Conservation (phyloP, 2,113 vertebrate genomes). For the Meleagris gallopavo region DNA sequence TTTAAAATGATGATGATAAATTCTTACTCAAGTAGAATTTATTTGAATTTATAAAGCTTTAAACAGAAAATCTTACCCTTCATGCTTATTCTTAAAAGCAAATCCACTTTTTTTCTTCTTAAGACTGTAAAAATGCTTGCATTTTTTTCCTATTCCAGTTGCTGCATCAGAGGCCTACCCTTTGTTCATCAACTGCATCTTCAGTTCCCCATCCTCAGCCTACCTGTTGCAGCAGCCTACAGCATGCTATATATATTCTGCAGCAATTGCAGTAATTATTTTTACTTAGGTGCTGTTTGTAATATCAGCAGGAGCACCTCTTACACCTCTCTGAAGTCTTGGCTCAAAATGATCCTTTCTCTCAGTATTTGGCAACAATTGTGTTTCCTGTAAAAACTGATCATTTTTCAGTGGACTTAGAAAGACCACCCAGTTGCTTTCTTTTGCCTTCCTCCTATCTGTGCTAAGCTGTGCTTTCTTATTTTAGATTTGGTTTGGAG, state of each 20-base stretch:
- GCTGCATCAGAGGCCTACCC: neutral
- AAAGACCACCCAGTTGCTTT: neutral
- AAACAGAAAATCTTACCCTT: neutral
- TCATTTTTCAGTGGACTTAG: neutral
- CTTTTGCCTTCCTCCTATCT: accelerated
- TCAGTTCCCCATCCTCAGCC: neutral
- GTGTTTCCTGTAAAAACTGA: neutral
- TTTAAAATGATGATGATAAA: neutral
- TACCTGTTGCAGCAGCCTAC: neutral
- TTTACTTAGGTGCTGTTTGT: neutral
- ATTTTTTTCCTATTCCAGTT: neutral
- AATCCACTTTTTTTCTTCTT: neutral
- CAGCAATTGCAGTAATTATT: neutral
- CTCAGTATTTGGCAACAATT: neutral
- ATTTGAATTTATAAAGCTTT: neutral
- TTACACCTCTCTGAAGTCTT: neutral
- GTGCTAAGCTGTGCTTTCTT: neutral
- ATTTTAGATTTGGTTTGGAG: neutral
- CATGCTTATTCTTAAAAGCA: neutral
- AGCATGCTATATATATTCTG: neutral
- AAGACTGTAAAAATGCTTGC: neutral
- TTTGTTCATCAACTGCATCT: neutral
- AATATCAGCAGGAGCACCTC: neutral
- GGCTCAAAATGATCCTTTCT: neutral
- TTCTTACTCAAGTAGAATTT: neutral